Evolutionary conservation across 2,888 invertebrate genomes (phyloP).

Genomic region (Epicampocera succincta): DNA sequence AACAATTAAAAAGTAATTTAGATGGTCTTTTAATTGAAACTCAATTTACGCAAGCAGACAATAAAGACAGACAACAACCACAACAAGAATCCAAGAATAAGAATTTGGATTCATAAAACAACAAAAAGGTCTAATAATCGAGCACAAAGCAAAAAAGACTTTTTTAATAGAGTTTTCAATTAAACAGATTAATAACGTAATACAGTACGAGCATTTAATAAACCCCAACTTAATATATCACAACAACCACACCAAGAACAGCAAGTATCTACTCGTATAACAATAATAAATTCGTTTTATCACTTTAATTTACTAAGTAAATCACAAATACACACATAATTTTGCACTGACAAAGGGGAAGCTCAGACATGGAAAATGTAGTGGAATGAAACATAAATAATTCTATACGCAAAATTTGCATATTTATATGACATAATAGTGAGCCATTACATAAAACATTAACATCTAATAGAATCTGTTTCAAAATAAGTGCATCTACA

Average conservation of each 20-base stretch:
- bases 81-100: not conserved
- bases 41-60: conserved; percentile 64
- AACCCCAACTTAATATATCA: conserved; percentile 27
- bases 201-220: conserved; percentile 54
- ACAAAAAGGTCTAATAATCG: conserved; percentile 50
- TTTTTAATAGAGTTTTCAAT: conserved; percentile 66
- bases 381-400: too few relatives aligned
- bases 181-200: conserved; percentile 68
- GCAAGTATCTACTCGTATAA: conserved; percentile 9
- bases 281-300: conserved; percentile 42
- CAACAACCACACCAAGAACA: conserved; percentile 8
- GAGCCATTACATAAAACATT: too few relatives aligned
- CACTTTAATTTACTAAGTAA: conserved; percentile 43
- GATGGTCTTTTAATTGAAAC: conserved; percentile 68
- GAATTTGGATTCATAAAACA: conserved; percentile 5
- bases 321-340: not conserved
- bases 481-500: too few relatives aligned
- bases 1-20: conserved; percentile 70
- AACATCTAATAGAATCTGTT: too few relatives aligned
- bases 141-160: conserved; percentile 23
- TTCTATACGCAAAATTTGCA: too few relatives aligned
- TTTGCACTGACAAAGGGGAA: not conserved
- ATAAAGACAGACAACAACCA: conserved; percentile 16
- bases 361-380: conserved; percentile 10
- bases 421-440: too few relatives aligned